A percentile compares a stretch with the other conserved stretches of the same genome.
phyloP scores from a whole-genome alignment of 1,140 invertebrate genomes.

The Drosophila bipectinata region DNA sequence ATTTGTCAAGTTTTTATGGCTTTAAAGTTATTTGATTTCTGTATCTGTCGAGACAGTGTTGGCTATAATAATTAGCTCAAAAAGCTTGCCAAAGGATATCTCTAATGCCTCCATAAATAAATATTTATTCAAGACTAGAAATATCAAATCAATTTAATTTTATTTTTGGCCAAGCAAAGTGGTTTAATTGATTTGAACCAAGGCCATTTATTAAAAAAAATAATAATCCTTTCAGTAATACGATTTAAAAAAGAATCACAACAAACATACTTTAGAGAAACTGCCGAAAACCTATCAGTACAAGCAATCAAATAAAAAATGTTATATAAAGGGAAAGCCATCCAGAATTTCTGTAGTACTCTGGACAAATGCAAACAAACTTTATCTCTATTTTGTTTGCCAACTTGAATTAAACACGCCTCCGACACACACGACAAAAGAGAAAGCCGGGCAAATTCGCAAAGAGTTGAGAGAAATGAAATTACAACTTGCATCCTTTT shows the following conservation, averaged over 20 bases:
- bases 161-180: neutral
- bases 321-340: constrained; percentile 46
- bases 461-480: constrained; percentile 68
- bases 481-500: constrained; percentile 76
- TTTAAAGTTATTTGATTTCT: neutral
- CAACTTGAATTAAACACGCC: constrained; percentile 75
- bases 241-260: too few relatives aligned
- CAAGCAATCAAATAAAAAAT: constrained; percentile 72
- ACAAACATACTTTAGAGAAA: too few relatives aligned
- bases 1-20: neutral
- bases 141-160: neutral
- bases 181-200: neutral
- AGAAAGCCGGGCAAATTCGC: constrained; percentile 17
- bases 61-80: too few relatives aligned
- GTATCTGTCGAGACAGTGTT: neutral
- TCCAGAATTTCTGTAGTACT: constrained; percentile 45
- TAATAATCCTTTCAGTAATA: neutral
- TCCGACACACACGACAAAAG: constrained; percentile 40
- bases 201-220: too few relatives aligned
- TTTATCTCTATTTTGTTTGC: constrained; percentile 77
- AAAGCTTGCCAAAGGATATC: too few relatives aligned
- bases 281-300: constrained; percentile 17
- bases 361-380: constrained; percentile 71
- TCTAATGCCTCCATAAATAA: neutral
- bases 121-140: neutral